Evolutionary conservation across 2,113 vertebrate species (phyloP), one percentile per base, ranked within the genome.

Genomic region (Boulengeromyrus knoepffleri): DNA sequence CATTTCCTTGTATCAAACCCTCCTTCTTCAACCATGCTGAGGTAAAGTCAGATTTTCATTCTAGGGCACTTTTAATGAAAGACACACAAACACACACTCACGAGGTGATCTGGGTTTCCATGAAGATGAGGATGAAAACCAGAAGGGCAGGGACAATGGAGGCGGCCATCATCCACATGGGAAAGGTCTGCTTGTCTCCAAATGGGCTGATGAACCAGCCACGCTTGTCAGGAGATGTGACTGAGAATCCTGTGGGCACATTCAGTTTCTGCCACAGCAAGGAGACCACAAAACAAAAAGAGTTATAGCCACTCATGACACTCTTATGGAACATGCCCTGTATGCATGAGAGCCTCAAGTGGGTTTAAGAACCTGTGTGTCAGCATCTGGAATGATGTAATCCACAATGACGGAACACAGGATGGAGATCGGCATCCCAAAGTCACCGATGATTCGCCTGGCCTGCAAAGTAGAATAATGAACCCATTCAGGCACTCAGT

Each of bases 21-120:
- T 56, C 53, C 58, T 66, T 27, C 12, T 66, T 66, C n/a, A 13
- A 66, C 62, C 12, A 66, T 66, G n/a, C 62, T 27, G 62, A 31
- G n/a, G 62, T 66, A 66, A 66, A 66, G n/a, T 66, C 62, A 27
- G 62, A 27, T 66, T 66, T 66, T 66, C 62, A 27, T 66, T 66
- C 62, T 13, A 66, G n/a, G n/a, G 10, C 62, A 66, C 9, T 10
- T 66, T 27, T 66, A 66, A 66, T 12, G 17, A 86, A n/a, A 49
- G 45, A 46, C 27, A 9, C 7, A 87, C 21, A 52, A 24, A 56
- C 74, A 21, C 24, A 85, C 80, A 96, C 99, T 95, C 94, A 99
- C 99, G 98, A 98, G 1, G 99, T 99, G 92, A 99, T 99, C 92
- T 99, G 98, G 3, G 98, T 99, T 95, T 99, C 99, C 98, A 99